phyloP scores from a whole-genome alignment of 2,888 invertebrate genomes.

The Cylloceria caligata region DNA sequence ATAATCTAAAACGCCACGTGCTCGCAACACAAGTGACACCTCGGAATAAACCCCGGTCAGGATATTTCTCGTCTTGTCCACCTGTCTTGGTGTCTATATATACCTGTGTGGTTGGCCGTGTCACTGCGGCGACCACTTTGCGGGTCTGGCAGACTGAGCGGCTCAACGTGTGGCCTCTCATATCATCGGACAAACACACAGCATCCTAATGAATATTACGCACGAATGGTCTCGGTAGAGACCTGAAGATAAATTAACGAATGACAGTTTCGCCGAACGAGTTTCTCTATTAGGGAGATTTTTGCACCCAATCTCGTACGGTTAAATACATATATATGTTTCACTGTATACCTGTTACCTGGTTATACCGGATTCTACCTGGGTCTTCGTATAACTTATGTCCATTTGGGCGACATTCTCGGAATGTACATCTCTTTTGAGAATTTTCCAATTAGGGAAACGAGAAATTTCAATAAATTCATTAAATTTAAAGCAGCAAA shows the following conservation, averaged over 20 bases:
- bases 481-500: neutral
- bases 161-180: constrained; percentile 41
- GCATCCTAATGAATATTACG: constrained; percentile 48
- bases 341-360: neutral
- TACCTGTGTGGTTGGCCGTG: neutral
- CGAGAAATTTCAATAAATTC: constrained; percentile 32
- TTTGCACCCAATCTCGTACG: constrained; percentile 21
- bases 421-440: constrained; percentile 5
- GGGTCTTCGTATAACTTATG: neutral
- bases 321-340: constrained; percentile 1
- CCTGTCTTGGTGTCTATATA: constrained; percentile 34
- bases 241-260: constrained; percentile 29
- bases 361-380: constrained; percentile 30
- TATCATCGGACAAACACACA: constrained; percentile 14
- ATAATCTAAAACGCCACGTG: neutral
- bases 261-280: constrained; percentile 34
- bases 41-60: constrained; percentile 6
- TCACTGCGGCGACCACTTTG: constrained; percentile 8
- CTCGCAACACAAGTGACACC: neutral
- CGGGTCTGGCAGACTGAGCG: constrained; percentile 25
- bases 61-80: constrained; percentile 25
- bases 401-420: constrained; percentile 18
- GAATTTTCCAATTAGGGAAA: constrained; percentile 39
- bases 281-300: constrained; percentile 45
- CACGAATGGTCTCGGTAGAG: constrained; percentile 7